A percentile compares a stretch with the other conserved stretches of the same genome.
These are phyloP conservation scores for Felis chaus DNA, from an alignment of 2,113 vertebrate species.

Conservation along the genomic window DNA sequence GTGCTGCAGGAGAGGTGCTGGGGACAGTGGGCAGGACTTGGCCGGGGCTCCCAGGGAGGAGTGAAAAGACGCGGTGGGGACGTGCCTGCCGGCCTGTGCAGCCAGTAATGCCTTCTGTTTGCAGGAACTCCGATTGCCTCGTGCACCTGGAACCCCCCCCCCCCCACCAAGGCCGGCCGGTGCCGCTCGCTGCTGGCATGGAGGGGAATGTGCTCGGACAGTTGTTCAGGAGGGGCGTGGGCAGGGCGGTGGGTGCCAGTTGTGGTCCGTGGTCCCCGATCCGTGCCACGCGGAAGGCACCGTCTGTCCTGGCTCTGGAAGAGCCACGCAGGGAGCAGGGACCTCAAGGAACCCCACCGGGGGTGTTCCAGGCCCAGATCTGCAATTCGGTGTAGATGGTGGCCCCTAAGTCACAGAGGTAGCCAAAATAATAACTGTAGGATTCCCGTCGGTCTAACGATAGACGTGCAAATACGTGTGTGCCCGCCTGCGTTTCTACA, in stretches of 20 bases:
- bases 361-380: no score
- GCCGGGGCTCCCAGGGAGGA: not conserved
- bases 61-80: rapidly evolving
- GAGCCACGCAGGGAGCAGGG: not conserved
- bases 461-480: not conserved
- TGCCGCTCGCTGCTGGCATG: not conserved
- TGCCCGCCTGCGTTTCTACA: not conserved
- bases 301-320: not conserved
- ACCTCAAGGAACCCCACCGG: not conserved
- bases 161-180: not conserved
- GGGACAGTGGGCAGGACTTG: not conserved
- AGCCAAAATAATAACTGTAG: not conserved
- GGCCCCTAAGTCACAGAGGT: not conserved
- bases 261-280: no score
- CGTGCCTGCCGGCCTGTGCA: no score
- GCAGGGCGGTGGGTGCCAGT: not conserved
- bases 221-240: not conserved
- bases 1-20: no score
- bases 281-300: not conserved
- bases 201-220: not conserved
- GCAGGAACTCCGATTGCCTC: not conserved
- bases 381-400: not conserved
- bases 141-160: not conserved
- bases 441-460: not conserved
- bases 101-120: not conserved